Base-by-base conservation (phyloP, 2,888 invertebrate genomes). In the Drosophila falleni region DNA sequence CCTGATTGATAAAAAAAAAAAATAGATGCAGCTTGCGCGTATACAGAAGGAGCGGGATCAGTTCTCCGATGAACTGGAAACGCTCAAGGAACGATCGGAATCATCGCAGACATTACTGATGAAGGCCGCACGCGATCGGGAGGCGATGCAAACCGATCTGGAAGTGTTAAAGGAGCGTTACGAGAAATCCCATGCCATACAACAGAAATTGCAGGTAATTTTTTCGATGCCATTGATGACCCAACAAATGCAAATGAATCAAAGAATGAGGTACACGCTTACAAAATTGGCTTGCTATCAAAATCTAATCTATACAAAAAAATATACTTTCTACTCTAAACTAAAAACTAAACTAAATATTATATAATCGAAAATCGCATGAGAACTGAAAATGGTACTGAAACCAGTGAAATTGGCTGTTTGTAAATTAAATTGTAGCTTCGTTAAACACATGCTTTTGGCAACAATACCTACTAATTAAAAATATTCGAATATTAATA, bases 41-140 rank as follows among this genome's bases (percentile, higher is more conserved):
- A 94, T 97, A 78, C 97, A 97, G 93, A 98, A 98, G 93, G 98
- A 98, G 93, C 95, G 96, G 78, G 98, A 98, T 91, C 94, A 95
- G 73, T 95, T 97, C 80, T 95, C 96, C 67, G 96, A 96, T 51
- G 97, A 98, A 81, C 95, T 96, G 75, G 96, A 96, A 62, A 96
- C 96, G 87, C 93, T 97, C 74, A 96, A 97, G 83, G 97, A 97
- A 91, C 94, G 97, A 58, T 94, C 96, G 13, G 97, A 98, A 89
- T 94, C 96, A 19, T 96, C 97, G 46, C 96, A 96, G 73, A 96
- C 95, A 56, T 96, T 98, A 78, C 95, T 97, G 50, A 95, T 95
- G 80, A 96, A 98, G 91, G 95, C 96, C 31, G 96, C 97, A 71
- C 94, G 98, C 31, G 98, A 98, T 86, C 94, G 96, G 78, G 97